Evolutionary conservation across 2,888 invertebrate genomes (phyloP).

Genomic region (Philereme vetulata): DNA sequence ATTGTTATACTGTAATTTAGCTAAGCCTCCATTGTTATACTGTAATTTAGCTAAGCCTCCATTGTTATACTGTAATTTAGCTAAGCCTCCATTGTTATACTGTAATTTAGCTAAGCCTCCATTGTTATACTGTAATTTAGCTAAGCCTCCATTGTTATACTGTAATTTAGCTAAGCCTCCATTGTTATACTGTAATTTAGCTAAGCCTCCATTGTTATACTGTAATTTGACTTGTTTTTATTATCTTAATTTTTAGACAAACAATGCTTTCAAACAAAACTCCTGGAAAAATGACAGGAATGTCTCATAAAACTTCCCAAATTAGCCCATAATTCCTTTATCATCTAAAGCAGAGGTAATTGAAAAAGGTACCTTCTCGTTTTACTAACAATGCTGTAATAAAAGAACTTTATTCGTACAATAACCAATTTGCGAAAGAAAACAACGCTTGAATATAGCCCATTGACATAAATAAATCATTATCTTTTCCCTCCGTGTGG

Average conservation of each 20-base stretch:
- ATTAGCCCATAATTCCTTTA: constrained; percentile 71
- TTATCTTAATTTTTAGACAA: constrained; percentile 30
- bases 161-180: no score
- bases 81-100: constrained; percentile 21
- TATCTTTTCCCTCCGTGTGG: constrained; percentile 61
- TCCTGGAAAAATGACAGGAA: constrained; percentile 40
- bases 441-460: constrained; percentile 68
- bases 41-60: constrained; percentile 22
- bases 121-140: constrained; percentile 28
- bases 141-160: constrained; percentile 21
- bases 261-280: constrained; percentile 41
- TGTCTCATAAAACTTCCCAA: constrained; percentile 58
- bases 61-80: constrained; percentile 28
- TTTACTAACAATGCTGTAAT: constrained; percentile 73
- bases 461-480: constrained; percentile 84
- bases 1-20: constrained; percentile 28
- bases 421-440: constrained; percentile 80
- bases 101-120: constrained; percentile 22
- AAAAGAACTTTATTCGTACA: constrained; percentile 78
- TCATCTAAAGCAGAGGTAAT: constrained; percentile 63
- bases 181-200: no score
- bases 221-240: constrained; percentile 27
- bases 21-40: constrained; percentile 21
- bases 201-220: constrained; percentile 20
- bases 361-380: constrained; percentile 74